phyloP scores from a whole-genome alignment of 2,113 vertebrate species.

The Spheniscus mendiculus region DNA sequence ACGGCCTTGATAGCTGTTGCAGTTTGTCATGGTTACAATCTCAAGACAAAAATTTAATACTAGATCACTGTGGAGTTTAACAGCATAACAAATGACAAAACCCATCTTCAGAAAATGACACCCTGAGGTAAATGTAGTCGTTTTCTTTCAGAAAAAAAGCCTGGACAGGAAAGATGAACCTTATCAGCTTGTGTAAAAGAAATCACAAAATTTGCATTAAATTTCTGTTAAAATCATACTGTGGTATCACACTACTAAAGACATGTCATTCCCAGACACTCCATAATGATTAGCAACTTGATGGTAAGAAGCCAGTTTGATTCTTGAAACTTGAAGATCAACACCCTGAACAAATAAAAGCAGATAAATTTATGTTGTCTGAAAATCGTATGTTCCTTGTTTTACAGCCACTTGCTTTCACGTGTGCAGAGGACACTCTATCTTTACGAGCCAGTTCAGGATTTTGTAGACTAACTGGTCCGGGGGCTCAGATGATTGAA shows the following conservation, averaged over 20 bases:
- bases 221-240: neutral
- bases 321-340: neutral
- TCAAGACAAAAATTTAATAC: neutral
- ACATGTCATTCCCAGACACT: neutral
- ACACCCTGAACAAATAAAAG: neutral
- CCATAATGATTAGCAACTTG: neutral
- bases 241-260: neutral
- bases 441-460: neutral
- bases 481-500: neutral
- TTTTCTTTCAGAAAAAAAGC: neutral
- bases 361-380: neutral
- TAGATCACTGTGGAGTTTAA: neutral
- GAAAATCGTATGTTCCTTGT: neutral
- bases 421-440: neutral
- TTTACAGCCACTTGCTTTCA: neutral
- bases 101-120: neutral
- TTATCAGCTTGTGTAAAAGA: neutral
- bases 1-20: neutral
- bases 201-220: neutral
- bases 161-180: neutral
- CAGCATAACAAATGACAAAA: neutral
- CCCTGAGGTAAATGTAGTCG: neutral
- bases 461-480: neutral
- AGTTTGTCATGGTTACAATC: neutral
- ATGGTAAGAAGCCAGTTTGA: neutral